phyloP scores from a whole-genome alignment of 2,113 vertebrate genomes.

The Gorsachius goisagi region DNA sequence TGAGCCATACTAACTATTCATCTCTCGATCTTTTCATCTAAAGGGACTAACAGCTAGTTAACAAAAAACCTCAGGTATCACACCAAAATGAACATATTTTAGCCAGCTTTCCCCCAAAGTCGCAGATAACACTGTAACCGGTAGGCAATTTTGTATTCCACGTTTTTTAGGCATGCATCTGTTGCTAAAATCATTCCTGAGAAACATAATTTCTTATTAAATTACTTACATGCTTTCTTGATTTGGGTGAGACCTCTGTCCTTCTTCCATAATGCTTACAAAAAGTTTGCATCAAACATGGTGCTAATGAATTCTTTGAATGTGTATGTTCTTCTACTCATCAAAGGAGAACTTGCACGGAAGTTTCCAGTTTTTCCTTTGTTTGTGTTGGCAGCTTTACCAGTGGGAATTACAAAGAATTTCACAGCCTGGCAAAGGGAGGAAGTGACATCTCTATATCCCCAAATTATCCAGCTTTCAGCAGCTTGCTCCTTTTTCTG shows the following conservation, averaged over 20 bases:
- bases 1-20: neutral
- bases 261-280: neutral
- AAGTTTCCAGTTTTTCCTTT: constrained; percentile 19
- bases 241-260: neutral
- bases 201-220: neutral
- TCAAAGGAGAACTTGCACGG: neutral
- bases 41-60: neutral
- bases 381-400: constrained; percentile 44
- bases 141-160: neutral
- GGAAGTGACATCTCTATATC: constrained; percentile 55
- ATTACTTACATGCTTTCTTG: neutral
- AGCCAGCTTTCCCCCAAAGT: neutral
- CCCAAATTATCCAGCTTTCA: constrained; percentile 53
- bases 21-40: neutral
- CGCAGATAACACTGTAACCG: neutral
- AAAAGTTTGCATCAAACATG: neutral
- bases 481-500: constrained; percentile 16
- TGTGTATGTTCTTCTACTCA: neutral
- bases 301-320: neutral
- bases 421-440: constrained; percentile 52
- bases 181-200: neutral
- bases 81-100: neutral
- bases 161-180: neutral
- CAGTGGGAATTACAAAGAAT: constrained; percentile 57
- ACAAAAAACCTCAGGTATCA: neutral